Evolutionary conservation across 2,888 invertebrate species (phyloP).

Genomic region (Callosobruchus maculatus): DNA sequence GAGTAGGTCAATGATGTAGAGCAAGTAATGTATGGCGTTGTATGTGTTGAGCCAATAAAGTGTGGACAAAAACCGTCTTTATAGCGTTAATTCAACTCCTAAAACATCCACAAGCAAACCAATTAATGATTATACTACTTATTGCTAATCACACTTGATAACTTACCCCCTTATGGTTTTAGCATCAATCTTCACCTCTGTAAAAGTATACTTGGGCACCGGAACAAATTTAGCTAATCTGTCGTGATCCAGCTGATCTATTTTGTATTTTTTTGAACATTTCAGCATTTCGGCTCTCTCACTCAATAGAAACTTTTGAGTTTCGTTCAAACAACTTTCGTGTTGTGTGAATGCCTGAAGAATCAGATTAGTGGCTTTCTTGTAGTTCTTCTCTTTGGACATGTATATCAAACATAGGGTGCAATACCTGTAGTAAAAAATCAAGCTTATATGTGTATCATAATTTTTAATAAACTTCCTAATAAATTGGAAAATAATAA

Average conservation of each 20-base stretch:
- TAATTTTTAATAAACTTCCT: no score
- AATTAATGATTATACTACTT: no score
- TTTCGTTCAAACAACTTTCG: constrained; percentile 27
- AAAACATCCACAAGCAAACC: no score
- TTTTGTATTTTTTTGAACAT: constrained; percentile 13
- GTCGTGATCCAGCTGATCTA: constrained; percentile 18
- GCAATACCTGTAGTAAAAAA: constrained; percentile 23
- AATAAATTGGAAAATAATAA: no score
- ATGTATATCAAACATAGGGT: constrained; percentile 14
- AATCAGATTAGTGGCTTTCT: constrained; percentile 51
- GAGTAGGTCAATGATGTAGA: no score
- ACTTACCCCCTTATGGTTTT: constrained; percentile 24
- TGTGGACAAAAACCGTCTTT: no score
- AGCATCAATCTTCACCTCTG: constrained; percentile 23
- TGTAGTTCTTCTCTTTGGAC: constrained; percentile 7
- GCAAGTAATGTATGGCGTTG: no score
- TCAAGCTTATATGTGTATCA: no score
- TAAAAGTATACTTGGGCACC: constrained; percentile 21
- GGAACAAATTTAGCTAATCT: constrained; percentile 19
- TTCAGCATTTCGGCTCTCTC: constrained; percentile 17
- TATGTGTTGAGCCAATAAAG: no score
- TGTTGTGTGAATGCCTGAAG: constrained; percentile 45
- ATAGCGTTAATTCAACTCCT: no score
- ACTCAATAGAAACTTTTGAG: constrained; percentile 27
- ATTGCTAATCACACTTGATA: neutral